Evolutionary conservation across 1,140 invertebrate species (phyloP), one percentile per base, ranked within the genome.

Genomic region (Conus betulinus): DNA sequence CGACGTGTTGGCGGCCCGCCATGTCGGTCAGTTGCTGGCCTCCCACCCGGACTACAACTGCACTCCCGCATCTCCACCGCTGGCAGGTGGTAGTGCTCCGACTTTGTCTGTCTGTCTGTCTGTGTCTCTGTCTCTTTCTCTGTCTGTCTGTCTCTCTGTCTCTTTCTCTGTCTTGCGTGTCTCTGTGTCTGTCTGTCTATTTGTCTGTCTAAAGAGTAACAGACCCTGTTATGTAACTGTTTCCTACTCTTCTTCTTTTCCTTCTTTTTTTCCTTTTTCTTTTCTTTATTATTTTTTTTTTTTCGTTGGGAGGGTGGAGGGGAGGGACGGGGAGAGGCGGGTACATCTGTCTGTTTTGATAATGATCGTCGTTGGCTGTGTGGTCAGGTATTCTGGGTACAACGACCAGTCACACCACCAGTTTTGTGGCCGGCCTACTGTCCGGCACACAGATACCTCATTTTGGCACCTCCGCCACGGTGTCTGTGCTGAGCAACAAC

Each of bases 341-440:
- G n/a, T n/a, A n/a, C 39, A 39, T 39, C 39, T 39, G 39, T 39
- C 39, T 39, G 39, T 39, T 39, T 39, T 39, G 39, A 39, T 39
- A 39, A 39, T n/a, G 39, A 60, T 60, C 1, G 4, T 60, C 8
- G 15, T 60, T 71, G 67, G 11, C 67, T 23, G 0, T 85, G 6
- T 74, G 17, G 25, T 5, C 85, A 89, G 88, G 88, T 82, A 55
- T 89, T n/a, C 17, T 89, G 15, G 88, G 88, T 3, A 83, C 88
- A 27, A 82, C 76, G 5, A 27, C 63, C n/a, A 89, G 88, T 53
- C 76, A n/a, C 17, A 87, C 84, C 15, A 84, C 88, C 11, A 83
- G 84, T 8, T 20, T 55, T 6, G 78, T 89, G 71, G 85, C 88
- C 60, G 39, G 88, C 4, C 74, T 89, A 53, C 79, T 89, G 25